Evolutionary conservation across 2,113 vertebrate genomes (phyloP).

Genomic region (Saguinus imperator): DNA sequence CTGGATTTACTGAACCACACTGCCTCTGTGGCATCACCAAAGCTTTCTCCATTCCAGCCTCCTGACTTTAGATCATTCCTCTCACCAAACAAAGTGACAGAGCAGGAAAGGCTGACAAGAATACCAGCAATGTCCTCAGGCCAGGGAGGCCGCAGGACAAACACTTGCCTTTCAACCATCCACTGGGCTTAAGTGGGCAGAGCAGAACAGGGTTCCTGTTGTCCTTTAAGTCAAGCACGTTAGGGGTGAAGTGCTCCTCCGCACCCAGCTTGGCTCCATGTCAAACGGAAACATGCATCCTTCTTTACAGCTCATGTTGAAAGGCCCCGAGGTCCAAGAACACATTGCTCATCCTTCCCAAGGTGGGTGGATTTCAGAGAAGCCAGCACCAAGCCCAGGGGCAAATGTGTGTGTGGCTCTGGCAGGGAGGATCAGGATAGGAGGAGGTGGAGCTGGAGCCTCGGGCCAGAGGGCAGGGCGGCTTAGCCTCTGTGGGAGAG

Average conservation of each 20-base stretch:
- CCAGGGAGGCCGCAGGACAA: neutral
- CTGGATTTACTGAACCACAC: accelerated
- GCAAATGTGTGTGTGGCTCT: neutral
- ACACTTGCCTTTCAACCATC: neutral
- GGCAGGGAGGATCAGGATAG: neutral
- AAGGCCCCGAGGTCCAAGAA: neutral
- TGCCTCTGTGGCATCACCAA: neutral
- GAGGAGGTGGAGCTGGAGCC: accelerated
- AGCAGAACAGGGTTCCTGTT: neutral
- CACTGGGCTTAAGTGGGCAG: neutral
- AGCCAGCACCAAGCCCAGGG: neutral
- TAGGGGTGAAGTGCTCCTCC: neutral
- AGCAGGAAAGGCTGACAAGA: neutral
- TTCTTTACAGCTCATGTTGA: neutral
- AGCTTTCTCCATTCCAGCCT: neutral
- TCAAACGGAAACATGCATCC: neutral
- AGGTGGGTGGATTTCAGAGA: neutral
- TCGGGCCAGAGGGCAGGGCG: neutral
- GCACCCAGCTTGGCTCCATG: neutral
- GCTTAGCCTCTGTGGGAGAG: neutral
- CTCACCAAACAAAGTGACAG: neutral
- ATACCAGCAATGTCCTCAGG: neutral
- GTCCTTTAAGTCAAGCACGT: neutral
- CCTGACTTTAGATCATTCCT: neutral
- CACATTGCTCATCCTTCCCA: neutral